Conservation (phyloP, 2,888 invertebrate species). For the Chromoteleia sp. region DNA sequence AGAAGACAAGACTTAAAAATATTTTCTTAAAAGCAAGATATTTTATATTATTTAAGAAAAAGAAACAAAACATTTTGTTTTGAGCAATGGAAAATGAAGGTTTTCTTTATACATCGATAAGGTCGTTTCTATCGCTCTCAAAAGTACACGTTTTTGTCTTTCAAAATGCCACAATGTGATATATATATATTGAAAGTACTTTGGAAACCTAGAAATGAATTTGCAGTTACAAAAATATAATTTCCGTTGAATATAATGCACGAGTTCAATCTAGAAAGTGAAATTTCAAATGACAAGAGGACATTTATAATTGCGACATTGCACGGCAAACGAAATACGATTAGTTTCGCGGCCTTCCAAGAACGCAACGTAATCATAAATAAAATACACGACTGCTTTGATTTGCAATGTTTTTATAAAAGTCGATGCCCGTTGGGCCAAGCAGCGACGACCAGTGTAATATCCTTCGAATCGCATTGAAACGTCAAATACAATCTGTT, state of each 20-base stretch:
- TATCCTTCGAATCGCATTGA: slow-evolving; percentile 56
- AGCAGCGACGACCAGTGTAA: slow-evolving; percentile 20
- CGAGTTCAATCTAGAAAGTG: background rate
- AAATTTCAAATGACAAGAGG: slow-evolving; percentile 11
- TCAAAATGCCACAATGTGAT: too few relatives aligned
- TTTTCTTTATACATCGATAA: background rate
- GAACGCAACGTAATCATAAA: slow-evolving; percentile 48
- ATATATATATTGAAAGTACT: too few relatives aligned
- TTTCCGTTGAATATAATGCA: too few relatives aligned
- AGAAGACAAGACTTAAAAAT: too few relatives aligned
- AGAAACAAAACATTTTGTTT: too few relatives aligned
- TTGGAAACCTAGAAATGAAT: too few relatives aligned
- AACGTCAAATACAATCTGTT: slow-evolving; percentile 55
- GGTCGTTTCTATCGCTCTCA: background rate
- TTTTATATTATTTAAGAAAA: too few relatives aligned
- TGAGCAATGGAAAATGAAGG: slow-evolving; percentile 4
- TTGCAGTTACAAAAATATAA: too few relatives aligned
- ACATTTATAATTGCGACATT: slow-evolving; percentile 18
- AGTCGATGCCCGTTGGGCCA: slow-evolving; percentile 51
- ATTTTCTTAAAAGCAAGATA: too few relatives aligned
- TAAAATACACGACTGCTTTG: slow-evolving; percentile 21
- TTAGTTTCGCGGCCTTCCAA: slow-evolving; percentile 19
- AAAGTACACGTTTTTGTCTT: too few relatives aligned
- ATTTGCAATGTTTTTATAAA: slow-evolving; percentile 43
- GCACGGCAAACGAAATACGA: slow-evolving; percentile 31